Conservation (phyloP, 2,888 invertebrate genomes). For the Brachylomia viminalis region DNA sequence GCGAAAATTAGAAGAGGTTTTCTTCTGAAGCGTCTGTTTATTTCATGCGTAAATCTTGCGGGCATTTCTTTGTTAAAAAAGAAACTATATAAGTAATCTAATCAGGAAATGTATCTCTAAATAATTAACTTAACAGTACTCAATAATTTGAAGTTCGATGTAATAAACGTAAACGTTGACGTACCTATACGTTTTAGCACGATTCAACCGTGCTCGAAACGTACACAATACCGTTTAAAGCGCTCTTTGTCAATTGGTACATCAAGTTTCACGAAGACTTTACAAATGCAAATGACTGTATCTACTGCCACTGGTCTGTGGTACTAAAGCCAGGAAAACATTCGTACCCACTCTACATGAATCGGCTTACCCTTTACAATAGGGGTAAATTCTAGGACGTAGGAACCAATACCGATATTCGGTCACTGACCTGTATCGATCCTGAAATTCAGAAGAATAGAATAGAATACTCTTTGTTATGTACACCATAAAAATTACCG, state of each 20-base stretch:
- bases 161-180: background rate
- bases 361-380: background rate
- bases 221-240: background rate
- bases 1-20: background rate
- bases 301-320: too few species aligned
- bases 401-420: constrained; percentile 3
- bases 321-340: background rate
- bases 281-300: background rate
- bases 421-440: constrained; percentile 15
- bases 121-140: background rate
- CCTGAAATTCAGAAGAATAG: background rate
- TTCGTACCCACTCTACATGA: background rate
- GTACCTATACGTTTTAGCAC: too few species aligned
- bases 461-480: too few species aligned
- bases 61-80: background rate
- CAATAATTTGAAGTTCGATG: background rate
- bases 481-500: too few species aligned
- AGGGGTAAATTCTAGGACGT: background rate
- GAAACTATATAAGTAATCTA: too few species aligned
- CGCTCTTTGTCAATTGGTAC: background rate
- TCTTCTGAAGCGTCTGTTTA: background rate
- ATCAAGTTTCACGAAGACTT: background rate
- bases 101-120: background rate
- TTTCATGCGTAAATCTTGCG: background rate
- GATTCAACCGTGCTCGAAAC: background rate